A percentile compares a stretch with the other conserved stretches of the same genome.
Evolutionary conservation across 2,797 vertebrate species (phyloP).

Genomic region (Lycodopsis pacificus): DNA sequence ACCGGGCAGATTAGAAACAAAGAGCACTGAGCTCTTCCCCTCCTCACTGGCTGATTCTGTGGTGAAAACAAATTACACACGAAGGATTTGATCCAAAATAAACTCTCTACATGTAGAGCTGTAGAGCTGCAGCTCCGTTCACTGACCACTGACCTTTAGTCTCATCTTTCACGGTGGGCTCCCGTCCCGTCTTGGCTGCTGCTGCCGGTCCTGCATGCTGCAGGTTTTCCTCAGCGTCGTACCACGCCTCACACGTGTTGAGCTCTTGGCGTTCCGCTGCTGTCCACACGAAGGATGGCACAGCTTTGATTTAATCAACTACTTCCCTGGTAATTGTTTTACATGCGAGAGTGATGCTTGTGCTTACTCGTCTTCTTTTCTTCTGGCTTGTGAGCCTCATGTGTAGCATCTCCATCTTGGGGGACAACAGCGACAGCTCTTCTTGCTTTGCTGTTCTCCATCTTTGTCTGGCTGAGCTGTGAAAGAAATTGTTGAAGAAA

Average conservation of each 20-base stretch:
- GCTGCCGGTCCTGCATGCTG: background rate
- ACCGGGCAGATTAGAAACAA: constrained; percentile 58
- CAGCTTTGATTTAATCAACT: background rate
- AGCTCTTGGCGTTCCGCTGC: constrained; percentile 50
- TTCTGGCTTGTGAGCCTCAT: background rate
- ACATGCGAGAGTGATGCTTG: background rate
- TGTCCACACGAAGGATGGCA: background rate
- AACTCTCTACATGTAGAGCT: background rate
- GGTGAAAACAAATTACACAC: background rate
- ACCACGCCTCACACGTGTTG: constrained; percentile 72
- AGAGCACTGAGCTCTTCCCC: constrained; percentile 28
- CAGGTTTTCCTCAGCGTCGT: constrained; percentile 80
- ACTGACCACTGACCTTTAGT: constrained; percentile 9
- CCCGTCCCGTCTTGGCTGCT: constrained; percentile 1
- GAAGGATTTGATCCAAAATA: background rate
- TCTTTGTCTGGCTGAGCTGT: constrained; percentile 14
- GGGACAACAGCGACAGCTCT: background rate
- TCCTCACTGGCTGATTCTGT: constrained; percentile 31
- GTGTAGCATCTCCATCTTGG: background rate
- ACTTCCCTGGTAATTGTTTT: background rate
- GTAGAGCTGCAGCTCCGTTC: background rate
- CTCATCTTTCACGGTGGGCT: background rate
- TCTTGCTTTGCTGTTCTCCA: background rate
- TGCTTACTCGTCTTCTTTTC: constrained; percentile 10
- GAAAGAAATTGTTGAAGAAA: too few species aligned